These are phyloP conservation scores for Drosophila percnosoma DNA, from an alignment of 2,888 invertebrate genomes.

Conservation along the genomic window DNA sequence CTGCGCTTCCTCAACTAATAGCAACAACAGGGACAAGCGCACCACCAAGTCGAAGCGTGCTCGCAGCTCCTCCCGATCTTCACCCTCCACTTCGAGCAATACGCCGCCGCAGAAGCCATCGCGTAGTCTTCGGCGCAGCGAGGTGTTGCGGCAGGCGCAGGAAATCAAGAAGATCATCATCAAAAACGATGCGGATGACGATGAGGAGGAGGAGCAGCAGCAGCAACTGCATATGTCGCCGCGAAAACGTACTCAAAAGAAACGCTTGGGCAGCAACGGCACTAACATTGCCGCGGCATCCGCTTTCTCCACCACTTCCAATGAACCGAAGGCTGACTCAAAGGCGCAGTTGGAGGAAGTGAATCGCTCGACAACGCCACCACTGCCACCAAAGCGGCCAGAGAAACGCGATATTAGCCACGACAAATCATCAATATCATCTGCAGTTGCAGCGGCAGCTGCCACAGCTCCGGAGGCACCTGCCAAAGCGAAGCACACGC, in stretches of 20 bases:
- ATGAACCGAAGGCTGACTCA: slow-evolving; percentile 47
- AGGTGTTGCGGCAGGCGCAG: slow-evolving; percentile 79
- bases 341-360: slow-evolving; percentile 42
- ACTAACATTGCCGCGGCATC: slow-evolving; percentile 8
- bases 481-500: slow-evolving; percentile 82
- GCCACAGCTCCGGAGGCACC: slow-evolving; percentile 14
- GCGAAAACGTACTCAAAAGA: slow-evolving; percentile 49
- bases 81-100: slow-evolving; percentile 69
- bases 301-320: slow-evolving; percentile 22
- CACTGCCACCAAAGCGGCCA: slow-evolving; percentile 63
- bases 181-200: slow-evolving; percentile 85
- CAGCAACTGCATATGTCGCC: slow-evolving; percentile 18
- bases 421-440: slow-evolving; percentile 31
- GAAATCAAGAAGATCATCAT: slow-evolving; percentile 83
- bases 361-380: slow-evolving; percentile 81
- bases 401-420: slow-evolving; percentile 43
- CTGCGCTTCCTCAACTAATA: slow-evolving; percentile 31
- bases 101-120: slow-evolving; percentile 77
- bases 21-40: slow-evolving; percentile 30
- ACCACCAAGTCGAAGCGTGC: slow-evolving; percentile 56
- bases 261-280: slow-evolving; percentile 23
- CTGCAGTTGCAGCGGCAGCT: slow-evolving; percentile 13
- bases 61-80: slow-evolving; percentile 72
- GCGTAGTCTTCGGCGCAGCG: slow-evolving; percentile 69
- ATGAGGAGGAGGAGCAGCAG: slow-evolving; percentile 71